Evolutionary conservation across 92 coral and sea anemone genomes (phyloP).

Genomic region (Hydrozoanthus gracilis): DNA sequence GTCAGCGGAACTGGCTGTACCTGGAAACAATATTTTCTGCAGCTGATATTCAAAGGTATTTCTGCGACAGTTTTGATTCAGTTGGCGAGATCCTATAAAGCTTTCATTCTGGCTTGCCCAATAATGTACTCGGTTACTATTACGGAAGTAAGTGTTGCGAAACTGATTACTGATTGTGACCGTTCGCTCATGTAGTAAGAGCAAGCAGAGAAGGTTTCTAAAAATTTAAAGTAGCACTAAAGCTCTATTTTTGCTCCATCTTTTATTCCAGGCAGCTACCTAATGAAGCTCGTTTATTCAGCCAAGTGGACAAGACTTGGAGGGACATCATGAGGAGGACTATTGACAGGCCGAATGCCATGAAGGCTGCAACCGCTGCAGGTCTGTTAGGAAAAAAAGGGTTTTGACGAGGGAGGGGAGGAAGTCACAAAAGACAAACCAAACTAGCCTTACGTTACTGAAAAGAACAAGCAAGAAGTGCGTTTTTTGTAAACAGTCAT

Average conservation of each 20-base stretch:
- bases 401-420: neutral
- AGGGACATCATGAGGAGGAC: slow-evolving; percentile 98
- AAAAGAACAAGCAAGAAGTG: too few species aligned
- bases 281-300: slow-evolving; percentile 91
- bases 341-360: slow-evolving; percentile 93
- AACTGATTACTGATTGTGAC: too few species aligned
- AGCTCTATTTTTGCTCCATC: neutral
- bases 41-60: slow-evolving; percentile 95
- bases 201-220: too few species aligned
- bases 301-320: slow-evolving; percentile 98
- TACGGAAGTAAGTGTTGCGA: too few species aligned
- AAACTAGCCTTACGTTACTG: too few species aligned
- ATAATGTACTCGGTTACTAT: too few species aligned
- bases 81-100: neutral
- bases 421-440: too few species aligned
- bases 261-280: slow-evolving; percentile 80
- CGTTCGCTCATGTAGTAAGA: too few species aligned
- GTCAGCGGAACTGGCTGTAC: slow-evolving; percentile 98
- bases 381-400: slow-evolving; percentile 58
- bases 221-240: too few species aligned
- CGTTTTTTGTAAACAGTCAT: too few species aligned
- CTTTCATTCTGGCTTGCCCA: neutral
- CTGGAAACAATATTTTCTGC: slow-evolving; percentile 95
- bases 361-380: slow-evolving; percentile 87
- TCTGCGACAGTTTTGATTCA: neutral